Base-by-base conservation (phyloP, 2,888 invertebrate species). In the Oscheius onirici region DNA sequence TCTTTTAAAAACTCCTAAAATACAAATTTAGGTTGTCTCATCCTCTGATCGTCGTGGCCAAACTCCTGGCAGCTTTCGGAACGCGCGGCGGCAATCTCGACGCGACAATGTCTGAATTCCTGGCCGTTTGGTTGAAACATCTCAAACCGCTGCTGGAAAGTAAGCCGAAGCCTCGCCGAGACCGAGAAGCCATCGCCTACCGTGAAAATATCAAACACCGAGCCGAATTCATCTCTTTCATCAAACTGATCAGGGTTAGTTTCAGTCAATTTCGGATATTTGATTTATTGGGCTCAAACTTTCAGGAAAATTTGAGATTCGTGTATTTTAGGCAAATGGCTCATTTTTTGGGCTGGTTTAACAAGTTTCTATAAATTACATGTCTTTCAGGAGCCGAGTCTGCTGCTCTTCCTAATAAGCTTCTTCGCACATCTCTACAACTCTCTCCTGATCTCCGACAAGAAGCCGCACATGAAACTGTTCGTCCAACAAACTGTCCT, bases 341-440 rank as follows among this genome's bases (percentile, higher is more conserved):
- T n/a, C n/a, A n/a, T n/a, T n/a, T n/a, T n/a, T n/a, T n/a, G n/a
- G n/a, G n/a, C n/a, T n/a, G n/a, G n/a, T n/a, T n/a, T n/a, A n/a
- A n/a, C n/a, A n/a, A n/a, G n/a, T n/a, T n/a, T n/a, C n/a, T n/a
- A n/a, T 28, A n/a, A 28, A 22, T n/a, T n/a, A n/a, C n/a, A n/a
- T n/a, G n/a, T n/a, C n/a, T 41, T 66, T 1, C 44, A 67, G 70
- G 58, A 52, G 24, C 57, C 60, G 2, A 28, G 28, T 44, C 46
- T 75, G 5, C 66, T 65, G 5, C 22, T 57, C 11, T 75, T 72
- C 61, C 61, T 75, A 15, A 63, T 76, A 44, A 68, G 68, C 22
- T 69, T 57, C 69, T 76, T 76, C 43, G 67, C 70, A 6, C 68
- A 71, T 24, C 41, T 76, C 20, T 76, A 67, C 69, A 73, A 72